Evolutionary conservation across 2,797 vertebrate species (phyloP), one percentile per base, ranked within the genome.

Genomic region (Myiotriccus ornatus): DNA sequence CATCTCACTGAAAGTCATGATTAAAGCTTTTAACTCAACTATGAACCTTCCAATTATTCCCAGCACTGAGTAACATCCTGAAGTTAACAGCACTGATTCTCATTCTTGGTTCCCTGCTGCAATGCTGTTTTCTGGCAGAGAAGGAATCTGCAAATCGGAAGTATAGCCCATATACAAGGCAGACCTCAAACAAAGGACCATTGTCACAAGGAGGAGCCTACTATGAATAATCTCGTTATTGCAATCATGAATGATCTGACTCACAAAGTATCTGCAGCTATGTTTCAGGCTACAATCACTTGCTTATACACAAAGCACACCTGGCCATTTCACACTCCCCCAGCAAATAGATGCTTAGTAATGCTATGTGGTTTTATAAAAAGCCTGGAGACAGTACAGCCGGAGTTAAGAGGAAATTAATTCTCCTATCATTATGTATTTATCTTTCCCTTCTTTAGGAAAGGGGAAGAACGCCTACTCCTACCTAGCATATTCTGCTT

Each of bases 41-140:
- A 67, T 32, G 74, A 95, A 55, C 70, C 37, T 79, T 79, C 52
- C 67, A 63, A 53, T 81, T 94, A 95, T 59, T 94, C 87, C 49
- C 93, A 93, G 63, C 65, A 64, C 43, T 20, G 75, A 96, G 39
- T 59, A 91, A 91, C 70, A 90, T 63, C 70, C 67, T 82, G 83
- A 73, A 82, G 49, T 89, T 14, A 76, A 77, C 44, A 65, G 59
- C 77, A 50, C 27, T 55, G 46, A 73, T 69, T 63, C 89, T 74
- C 84, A 32, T 81, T 84, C 81, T 67, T 52, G 59, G 70, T 37
- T 84, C 69, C 62, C 75, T 13, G 28, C 49, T 83, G 84, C 55
- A 96, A 17, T 2, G 41, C 39, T 68, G 57, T 53, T 78, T 84
- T 44, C 65, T 85, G 85, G 64, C 32, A 65, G 34, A 32, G 62